Evolutionary conservation across 2,797 vertebrate species (phyloP).

Genomic region (Galago senegalensis): DNA sequence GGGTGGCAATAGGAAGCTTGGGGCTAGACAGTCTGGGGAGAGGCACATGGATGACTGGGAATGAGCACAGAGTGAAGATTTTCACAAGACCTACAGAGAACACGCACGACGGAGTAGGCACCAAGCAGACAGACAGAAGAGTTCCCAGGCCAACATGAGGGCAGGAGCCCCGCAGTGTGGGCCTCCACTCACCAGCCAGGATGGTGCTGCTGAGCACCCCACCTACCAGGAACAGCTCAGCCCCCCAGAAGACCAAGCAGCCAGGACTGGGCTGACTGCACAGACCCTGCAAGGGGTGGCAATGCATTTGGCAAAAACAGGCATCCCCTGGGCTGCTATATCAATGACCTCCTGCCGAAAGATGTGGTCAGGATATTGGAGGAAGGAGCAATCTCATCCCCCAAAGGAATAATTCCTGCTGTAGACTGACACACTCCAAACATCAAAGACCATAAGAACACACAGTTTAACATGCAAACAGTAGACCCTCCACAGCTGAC

Average conservation of each 20-base stretch:
- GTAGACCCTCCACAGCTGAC: too few relatives aligned
- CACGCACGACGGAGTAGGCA: background rate
- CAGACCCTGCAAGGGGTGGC: background rate
- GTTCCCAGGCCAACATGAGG: background rate
- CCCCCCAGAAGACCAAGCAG: background rate
- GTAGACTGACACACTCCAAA: background rate
- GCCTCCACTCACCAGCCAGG: background rate
- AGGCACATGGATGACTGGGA: too few relatives aligned
- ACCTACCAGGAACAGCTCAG: background rate
- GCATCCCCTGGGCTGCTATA: accelerated
- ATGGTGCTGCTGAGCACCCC: background rate
- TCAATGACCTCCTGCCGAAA: background rate
- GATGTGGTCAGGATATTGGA: too few relatives aligned
- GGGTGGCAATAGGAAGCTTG: background rate
- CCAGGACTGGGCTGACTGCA: background rate
- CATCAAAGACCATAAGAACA: background rate
- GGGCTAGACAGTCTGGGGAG: background rate
- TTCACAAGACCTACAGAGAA: background rate
- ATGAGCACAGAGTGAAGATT: too few relatives aligned
- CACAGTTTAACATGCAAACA: background rate
- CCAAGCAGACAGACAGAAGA: background rate
- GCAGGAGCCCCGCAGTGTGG: background rate
- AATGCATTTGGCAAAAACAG: too few relatives aligned
- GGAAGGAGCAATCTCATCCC: background rate
- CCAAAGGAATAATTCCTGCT: too few relatives aligned